Evolutionary conservation across 2,888 invertebrate species (phyloP), one percentile per base, ranked within the genome.

Genomic region (Drosophila kanekoi): DNA sequence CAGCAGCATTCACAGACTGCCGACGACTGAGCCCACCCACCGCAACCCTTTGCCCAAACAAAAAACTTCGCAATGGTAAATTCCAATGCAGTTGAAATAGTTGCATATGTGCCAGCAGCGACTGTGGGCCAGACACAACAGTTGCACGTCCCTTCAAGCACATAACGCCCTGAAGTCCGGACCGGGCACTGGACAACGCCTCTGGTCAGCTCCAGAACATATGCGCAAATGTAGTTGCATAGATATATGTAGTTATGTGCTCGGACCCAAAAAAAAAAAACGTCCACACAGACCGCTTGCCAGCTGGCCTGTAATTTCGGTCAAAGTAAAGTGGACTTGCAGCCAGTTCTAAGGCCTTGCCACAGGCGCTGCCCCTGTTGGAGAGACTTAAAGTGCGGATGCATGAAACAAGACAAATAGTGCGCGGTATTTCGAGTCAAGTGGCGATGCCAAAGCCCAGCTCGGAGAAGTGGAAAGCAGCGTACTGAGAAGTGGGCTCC

Each of bases 401-500:
- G 83, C 62, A 72, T 69, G 68, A 82, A 63, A 81, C 64, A 62
- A 66, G 63, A 70, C 68, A 76, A 79, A 82, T 82, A 85, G 66
- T 77, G 77, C 87, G 79, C 87, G 80, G 81, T 84, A 72, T 81
- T 86, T 69, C 41, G 67, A 72, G 62, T 65, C 69, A 61, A 74
- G 78, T 58, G 58, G 38, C 48, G 33, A 18, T 23, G 28, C 16
- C 35, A 44, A 44, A 44, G 59, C 43, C 32, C 14, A 59, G 47
- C 28, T 10, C 20, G 18, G 18, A 18, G 18, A 18, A 20, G 23
- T 11, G 14, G 33, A 41, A 48, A 49, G 48, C 48, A 23, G 23
- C 5, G 49, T 13, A 44, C 41, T 41, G n/a, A 14, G 52, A 33
- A 74, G 68, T 58, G 67, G 44, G 20, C 64, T 70, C 52, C 75